Evolutionary conservation across 2,888 invertebrate species (phyloP), one percentile per base, ranked within the genome.

Genomic region (Trimorus sp.): DNA sequence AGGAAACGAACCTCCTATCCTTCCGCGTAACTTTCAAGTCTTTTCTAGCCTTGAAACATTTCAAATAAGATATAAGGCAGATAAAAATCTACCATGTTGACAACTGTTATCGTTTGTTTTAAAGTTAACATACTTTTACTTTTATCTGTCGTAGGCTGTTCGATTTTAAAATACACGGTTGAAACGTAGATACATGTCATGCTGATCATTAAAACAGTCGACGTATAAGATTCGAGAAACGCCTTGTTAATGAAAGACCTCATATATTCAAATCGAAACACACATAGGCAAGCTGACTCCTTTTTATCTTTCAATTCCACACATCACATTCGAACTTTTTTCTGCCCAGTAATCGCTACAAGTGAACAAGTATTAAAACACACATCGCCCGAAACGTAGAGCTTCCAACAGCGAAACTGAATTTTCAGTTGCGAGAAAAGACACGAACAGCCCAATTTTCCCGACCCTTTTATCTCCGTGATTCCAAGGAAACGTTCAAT

Each of bases 401-500:
- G 15, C 8, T 26, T 53, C 15, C 26, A 14, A n/a, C 56, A 15
- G 16, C 65, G 16, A 65, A 38, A 53, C 40, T 14, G 15, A 70
- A 60, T 12, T 51, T 40, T 70, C 36, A 59, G 40, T 70, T 48
- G 12, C 9, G 7, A 15, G 36, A 9, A 48, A 48, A 37, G 16
- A 5, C 48, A 58, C 58, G 58, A 69, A 54, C 49, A 58, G 4
- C 9, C 15, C 40, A 36, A 54, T 54, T 54, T 58, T 59, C 63
- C 45, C 6, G 45, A 48, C 6, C 45, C 8, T 48, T 60, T 59
- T 60, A 68, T 62, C 26, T 38, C 1, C 15, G 40, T 49, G 45
- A 63, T 76, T 76, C 56, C 15, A 15, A 63, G 69, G 45, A 63
- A 69, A 77, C 45, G 26, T 58, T 60, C 40, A 65, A 70, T 70